phyloP scores from a whole-genome alignment of 2,113 vertebrate genomes.

The Leptodactylus fuscus region DNA sequence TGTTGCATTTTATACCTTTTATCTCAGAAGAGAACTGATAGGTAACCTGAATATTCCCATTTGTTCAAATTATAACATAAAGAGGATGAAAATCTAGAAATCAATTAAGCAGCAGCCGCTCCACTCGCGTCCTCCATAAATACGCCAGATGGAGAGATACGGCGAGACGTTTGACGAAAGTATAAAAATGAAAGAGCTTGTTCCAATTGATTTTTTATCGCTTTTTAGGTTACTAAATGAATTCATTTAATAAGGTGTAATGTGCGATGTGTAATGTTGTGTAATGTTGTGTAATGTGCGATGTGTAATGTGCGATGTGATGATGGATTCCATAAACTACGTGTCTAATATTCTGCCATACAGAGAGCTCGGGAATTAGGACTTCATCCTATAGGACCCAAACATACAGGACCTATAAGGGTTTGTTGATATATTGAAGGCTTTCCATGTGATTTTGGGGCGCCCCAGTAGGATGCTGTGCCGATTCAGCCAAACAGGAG shows the following conservation, averaged over 20 bases:
- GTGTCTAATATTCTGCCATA: too few species aligned
- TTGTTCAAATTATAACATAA: conserved; percentile 20
- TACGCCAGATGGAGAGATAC: neutral
- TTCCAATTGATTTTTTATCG: conserved; percentile 11
- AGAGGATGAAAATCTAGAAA: neutral
- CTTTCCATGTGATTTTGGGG: too few species aligned
- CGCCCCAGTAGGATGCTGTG: too few species aligned
- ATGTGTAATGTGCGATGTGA: too few species aligned
- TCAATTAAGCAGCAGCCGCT: conserved; percentile 18
- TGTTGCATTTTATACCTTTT: neutral
- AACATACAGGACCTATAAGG: too few species aligned
- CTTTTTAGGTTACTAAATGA: neutral
- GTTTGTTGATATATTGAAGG: too few species aligned
- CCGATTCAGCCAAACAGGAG: too few species aligned
- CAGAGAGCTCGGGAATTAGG: too few species aligned
- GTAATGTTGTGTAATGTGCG: too few species aligned
- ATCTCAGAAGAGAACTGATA: neutral
- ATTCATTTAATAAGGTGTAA: neutral
- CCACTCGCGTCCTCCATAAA: neutral
- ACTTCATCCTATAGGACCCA: too few species aligned
- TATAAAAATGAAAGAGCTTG: neutral
- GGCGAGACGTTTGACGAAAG: neutral
- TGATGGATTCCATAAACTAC: too few species aligned
- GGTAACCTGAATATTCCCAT: neutral
- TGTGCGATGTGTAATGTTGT: neutral